Evolutionary conservation across 2,888 invertebrate species (phyloP), one percentile per base, ranked within the genome.

Genomic region (Seira ritae): DNA sequence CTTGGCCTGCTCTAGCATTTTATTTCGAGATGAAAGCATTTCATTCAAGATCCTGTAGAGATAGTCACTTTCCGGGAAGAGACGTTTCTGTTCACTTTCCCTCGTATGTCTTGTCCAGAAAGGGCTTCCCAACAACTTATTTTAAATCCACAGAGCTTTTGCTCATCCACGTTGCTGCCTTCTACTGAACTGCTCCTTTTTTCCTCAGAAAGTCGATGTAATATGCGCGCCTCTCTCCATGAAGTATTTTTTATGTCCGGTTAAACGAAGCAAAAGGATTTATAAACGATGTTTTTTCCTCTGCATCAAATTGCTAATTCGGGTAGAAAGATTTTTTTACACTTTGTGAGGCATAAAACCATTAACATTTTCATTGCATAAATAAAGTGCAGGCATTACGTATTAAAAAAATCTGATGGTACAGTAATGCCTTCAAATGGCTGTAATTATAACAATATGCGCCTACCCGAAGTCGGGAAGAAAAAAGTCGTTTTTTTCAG

Each of bases 241-340:
- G 31, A 31, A 1, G 19, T 60, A 72, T 72, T 72, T 60, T 72
- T 19, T 72, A 37, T 60, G 72, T 31, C 31, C 62, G 20, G 77
- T 62, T 60, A 12, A 77, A 42, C 70, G 62, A 77, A 70, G 77
- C 77, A 62, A 69, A 70, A 69, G 62, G 70, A 77, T 69, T 70
- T 69, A 69, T 77, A 78, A 78, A 66, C 71, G 71, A 78, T 71
- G 42, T 78, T 78, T 71, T 37, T 74, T 50, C 70, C 73, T 80
- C 17, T 80, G 73, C 72, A 78, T 78, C 31, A 83, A 83, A 75
- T 79, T 75, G 79, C 71, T 84, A 71, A 84, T 84, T 84, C 76
- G 80, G 80, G 42, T 75, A 80, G 80, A 84, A 84, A 79, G 79
- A 79, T 79, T 79, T 79, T 75, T 60, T 79, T 73, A 73, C 72